A percentile compares a stretch with the other conserved stretches of the same genome.
phyloP scores from a whole-genome alignment of 2,888 invertebrate species.

The Alviniconcha strummeri region DNA sequence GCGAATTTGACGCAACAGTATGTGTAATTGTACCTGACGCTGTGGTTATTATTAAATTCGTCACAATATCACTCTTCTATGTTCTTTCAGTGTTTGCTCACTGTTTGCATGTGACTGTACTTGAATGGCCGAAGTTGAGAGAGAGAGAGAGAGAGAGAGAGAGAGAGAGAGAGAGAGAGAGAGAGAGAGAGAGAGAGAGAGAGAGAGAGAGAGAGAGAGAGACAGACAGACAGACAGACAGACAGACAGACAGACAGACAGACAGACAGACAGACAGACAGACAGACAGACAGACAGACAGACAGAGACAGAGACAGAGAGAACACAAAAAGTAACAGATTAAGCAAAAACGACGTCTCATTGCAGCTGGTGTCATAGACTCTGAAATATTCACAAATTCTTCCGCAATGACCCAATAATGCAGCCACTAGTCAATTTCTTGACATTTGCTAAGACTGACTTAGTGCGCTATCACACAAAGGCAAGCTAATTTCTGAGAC shows the following conservation, averaged over 20 bases:
- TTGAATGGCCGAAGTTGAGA: not conserved
- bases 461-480: no score
- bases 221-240: not conserved
- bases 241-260: not conserved
- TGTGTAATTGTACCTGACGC: no score
- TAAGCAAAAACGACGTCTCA: no score
- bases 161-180: conserved; percentile 16
- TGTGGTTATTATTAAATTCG: no score
- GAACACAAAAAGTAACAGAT: no score
- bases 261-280: not conserved
- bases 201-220: conserved; percentile 4
- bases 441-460: no score
- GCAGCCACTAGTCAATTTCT: no score
- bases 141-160: conserved; percentile 6
- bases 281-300: not conserved
- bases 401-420: no score
- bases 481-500: no score
- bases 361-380: no score
- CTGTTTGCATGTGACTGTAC: not conserved
- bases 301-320: not conserved
- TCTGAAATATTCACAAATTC: no score
- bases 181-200: conserved; percentile 6
- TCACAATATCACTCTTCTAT: not conserved
- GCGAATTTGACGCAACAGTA: no score
- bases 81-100: not conserved